phyloP scores from a whole-genome alignment of 1,140 invertebrate species.

The Hydropsyche tenuis region DNA sequence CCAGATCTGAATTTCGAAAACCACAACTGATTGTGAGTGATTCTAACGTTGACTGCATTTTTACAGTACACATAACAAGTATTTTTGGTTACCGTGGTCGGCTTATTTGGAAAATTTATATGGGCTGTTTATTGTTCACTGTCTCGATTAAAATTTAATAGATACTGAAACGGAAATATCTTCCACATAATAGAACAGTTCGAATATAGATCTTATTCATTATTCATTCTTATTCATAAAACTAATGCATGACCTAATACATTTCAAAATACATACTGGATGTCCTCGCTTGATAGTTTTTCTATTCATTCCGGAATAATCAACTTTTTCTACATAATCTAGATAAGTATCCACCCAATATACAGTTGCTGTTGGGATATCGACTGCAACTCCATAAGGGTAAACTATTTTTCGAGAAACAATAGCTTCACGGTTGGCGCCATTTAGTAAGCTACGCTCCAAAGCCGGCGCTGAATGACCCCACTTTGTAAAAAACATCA shows the following conservation, averaged over 20 bases:
- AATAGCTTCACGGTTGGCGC: slow-evolving; percentile 63
- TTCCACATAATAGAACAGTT: too few species aligned
- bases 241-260: not conserved
- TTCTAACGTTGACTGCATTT: too few species aligned
- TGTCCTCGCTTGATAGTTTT: slow-evolving; percentile 69
- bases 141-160: not conserved
- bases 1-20: too few species aligned
- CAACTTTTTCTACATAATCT: slow-evolving; percentile 74
- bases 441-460: slow-evolving; percentile 69
- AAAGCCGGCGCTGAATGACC: slow-evolving; percentile 68
- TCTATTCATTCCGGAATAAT: slow-evolving; percentile 73
- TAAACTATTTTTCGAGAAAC: slow-evolving; percentile 74
- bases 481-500: slow-evolving; percentile 82
- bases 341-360: slow-evolving; percentile 84
- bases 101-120: too few species aligned
- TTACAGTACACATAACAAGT: too few species aligned
- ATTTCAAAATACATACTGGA: slow-evolving; percentile 56
- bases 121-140: too few species aligned
- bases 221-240: slow-evolving; percentile 11
- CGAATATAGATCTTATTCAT: too few species aligned
- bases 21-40: too few species aligned
- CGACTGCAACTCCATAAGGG: slow-evolving; percentile 73
- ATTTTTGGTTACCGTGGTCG: too few species aligned
- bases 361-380: slow-evolving; percentile 74
- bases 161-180: too few species aligned